Evolutionary conservation across 2,113 vertebrate species (phyloP).

Genomic region (Oxyura jamaicensis): DNA sequence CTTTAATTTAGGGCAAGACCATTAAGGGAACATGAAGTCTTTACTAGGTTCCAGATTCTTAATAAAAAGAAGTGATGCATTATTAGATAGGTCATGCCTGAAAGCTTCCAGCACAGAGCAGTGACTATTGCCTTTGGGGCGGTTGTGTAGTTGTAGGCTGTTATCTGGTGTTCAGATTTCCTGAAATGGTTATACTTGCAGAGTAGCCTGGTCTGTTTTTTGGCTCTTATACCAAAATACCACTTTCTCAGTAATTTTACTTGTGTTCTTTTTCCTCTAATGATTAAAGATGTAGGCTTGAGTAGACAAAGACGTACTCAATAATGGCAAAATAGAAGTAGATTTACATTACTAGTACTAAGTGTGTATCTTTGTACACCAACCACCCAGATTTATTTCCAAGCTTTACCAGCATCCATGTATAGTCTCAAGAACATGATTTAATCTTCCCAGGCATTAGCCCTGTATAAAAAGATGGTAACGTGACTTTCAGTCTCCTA

Average conservation of each 20-base stretch:
- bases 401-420: neutral
- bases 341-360: neutral
- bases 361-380: neutral
- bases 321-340: neutral
- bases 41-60: constrained; percentile 4
- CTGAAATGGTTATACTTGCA: neutral
- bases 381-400: neutral
- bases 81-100: neutral
- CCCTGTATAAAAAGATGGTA: neutral
- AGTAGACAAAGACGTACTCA: neutral
- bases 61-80: constrained; percentile 20
- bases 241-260: neutral
- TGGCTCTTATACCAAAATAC: neutral
- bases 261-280: neutral
- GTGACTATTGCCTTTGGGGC: rapidly evolving
- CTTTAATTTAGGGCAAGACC: constrained; percentile 7
- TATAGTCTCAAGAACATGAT: neutral
- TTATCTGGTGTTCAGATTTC: neutral
- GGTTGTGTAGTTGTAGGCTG: neutral
- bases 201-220: neutral
- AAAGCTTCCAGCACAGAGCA: neutral
- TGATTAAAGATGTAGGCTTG: neutral
- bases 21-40: constrained; percentile 1
- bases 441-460: neutral
- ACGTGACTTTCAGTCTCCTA: neutral